A percentile compares a stretch with the other conserved stretches of the same genome.
Evolutionary conservation across 2,113 vertebrate genomes (phyloP).

Genomic region (Chiloscyllium plagiosum): DNA sequence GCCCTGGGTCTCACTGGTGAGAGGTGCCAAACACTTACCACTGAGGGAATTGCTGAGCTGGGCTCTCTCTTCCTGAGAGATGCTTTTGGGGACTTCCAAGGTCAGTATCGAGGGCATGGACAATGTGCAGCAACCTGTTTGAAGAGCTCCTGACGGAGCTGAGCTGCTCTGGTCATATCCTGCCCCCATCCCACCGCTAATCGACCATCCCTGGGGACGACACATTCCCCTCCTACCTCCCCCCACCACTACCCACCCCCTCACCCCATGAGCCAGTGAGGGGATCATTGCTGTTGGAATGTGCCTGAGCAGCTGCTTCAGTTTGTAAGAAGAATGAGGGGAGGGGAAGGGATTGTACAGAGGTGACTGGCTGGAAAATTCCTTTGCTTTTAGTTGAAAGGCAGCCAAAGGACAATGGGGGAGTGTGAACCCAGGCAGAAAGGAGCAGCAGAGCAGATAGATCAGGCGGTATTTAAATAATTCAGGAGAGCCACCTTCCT

Average conservation of each 20-base stretch:
- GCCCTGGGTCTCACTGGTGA: neutral
- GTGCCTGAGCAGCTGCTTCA: neutral
- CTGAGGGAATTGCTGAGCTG: neutral
- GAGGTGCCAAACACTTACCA: neutral
- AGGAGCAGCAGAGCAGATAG: neutral
- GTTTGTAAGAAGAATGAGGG: neutral
- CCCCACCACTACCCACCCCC: too few relatives aligned
- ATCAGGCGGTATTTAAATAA: neutral
- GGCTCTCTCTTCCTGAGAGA: neutral
- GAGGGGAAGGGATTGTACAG: neutral
- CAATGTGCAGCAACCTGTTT: neutral
- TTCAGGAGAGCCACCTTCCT: neutral
- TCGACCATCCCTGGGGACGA: neutral
- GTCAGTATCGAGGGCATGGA: neutral
- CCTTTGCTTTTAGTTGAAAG: neutral
- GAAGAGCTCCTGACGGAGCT: neutral
- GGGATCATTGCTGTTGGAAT: neutral
- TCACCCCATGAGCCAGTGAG: neutral
- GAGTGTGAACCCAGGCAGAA: neutral
- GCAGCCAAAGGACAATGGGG: neutral
- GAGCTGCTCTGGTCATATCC: neutral
- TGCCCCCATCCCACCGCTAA: neutral
- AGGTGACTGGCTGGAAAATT: neutral
- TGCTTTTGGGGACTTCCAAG: neutral
- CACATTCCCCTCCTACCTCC: neutral